Evolutionary conservation across 2,113 vertebrate species (phyloP), one percentile per base, ranked within the genome.

Genomic region (Alligator mississippiensis): DNA sequence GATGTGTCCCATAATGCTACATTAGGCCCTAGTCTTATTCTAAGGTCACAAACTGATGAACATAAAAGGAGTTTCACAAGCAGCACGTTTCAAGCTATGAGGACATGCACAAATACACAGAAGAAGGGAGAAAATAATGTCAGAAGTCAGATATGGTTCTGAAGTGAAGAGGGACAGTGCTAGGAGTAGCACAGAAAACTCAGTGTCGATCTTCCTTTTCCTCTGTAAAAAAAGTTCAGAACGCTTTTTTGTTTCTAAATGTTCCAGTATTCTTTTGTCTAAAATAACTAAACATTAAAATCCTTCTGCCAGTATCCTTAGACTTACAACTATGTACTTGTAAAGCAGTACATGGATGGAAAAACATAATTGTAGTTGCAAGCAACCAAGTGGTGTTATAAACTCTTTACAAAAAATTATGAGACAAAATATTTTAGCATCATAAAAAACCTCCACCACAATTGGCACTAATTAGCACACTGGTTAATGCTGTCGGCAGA

Each of bases 401-500:
- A 93, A 90, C 63, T 88, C 4, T 14, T 66, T 38, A 90, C 80
- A 16, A 68, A 80, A 25, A 72, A 66, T 17, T 57, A 28, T 75
- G 5, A 80, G 66, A 80, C 2, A 86, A 91, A 92, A 83, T 76
- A 12, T 7, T 47, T 84, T 54, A 88, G 16, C 28, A 8, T 57
- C 62, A 90, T 80, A 63, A 55, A 87, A 88, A 77, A 17, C 1
- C 47, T 55, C 58, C 57, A 22, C 61, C 75, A 21, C 76, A 80
- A 79, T 91, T 76, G 84, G 76, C 55, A 6, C 82, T 96, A 93
- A 96, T 96, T 96, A 94, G 6, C 34, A 25, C n/a, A n/a, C 66
- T 88, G 34, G 80, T 87, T 96, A 91, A 87, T 88, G 72, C 68
- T 95, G 84, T 93, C 93, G 97, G 86, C 92, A 77, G 70, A 94